Base-by-base conservation (phyloP, 2,888 invertebrate species). In the Scaptomyza tumidula region DNA sequence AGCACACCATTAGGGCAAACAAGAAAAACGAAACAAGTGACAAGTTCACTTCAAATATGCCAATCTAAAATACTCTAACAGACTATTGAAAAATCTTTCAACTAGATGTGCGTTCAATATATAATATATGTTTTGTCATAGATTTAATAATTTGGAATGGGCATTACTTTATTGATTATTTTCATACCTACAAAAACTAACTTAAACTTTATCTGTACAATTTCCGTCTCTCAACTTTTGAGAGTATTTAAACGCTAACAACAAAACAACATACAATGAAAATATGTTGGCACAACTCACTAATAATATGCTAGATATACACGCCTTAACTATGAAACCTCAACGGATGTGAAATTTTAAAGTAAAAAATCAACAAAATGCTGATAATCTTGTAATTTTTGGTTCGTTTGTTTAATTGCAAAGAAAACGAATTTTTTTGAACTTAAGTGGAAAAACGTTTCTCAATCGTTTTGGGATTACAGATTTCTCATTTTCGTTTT, bases 1-100 rank as follows among this genome's bases (percentile, higher is more conserved):
- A 80, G 71, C 65, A 63, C 67, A 78, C 73, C 78, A 80, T 85
- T 83, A 70, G 60, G 50, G 62, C 70, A 64, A 50, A 58, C 43
- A 59, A 41, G 33, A 43, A 29, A 45, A 14, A 41, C 41, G 9
- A 41, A 46, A 54, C 39, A 45, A 33, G 9, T 31, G 44, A 53
- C 24, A 44, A 57, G 6, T 41, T 19, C 3, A 9, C 37, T 24
- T 24, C 41, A 31, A 16, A 37, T 31, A 61, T 37, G 13, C 14
- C 73, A 44, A 41, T 5, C 11, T 33, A 2, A 35, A 73, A 71
- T 67, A 55, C 71, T 33, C 60, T 71, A 6, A 54, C 39, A 10
- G 7, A 16, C 52, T 24, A 16, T 3, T 24, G 5, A 13, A 6
- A 24, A 10, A 24, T 35, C 7, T 19, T 35, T 33, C 33, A 19